Percentiles rank a stretch among this genome's conserved stretches.
phyloP scores from a whole-genome alignment of 2,888 invertebrate genomes.

The Tiliacea citrago region DNA sequence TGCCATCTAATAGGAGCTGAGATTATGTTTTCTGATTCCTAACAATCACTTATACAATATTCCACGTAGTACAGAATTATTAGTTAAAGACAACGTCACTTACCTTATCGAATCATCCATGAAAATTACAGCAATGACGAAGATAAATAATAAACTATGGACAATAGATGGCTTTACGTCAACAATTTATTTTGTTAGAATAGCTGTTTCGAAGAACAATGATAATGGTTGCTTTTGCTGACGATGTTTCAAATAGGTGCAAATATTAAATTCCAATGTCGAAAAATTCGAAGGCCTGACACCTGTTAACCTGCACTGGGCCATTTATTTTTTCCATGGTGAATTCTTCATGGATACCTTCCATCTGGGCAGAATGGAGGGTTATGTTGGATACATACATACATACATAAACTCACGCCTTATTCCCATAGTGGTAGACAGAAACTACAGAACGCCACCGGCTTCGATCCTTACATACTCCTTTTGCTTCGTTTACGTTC shows the following conservation, averaged over 20 bases:
- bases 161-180: constrained; percentile 9
- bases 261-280: not conserved
- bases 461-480: not conserved
- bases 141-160: not conserved
- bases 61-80: not conserved
- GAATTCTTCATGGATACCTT: not conserved
- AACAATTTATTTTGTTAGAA: constrained; percentile 10
- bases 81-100: not conserved
- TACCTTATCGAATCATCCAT: constrained; percentile 28
- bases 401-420: not conserved
- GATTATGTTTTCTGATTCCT: not conserved
- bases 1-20: not conserved
- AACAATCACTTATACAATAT: not conserved
- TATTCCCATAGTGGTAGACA: not conserved
- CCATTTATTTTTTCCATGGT: not conserved
- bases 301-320: not conserved
- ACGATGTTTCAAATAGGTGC: not conserved
- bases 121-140: constrained; percentile 7
- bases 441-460: no score
- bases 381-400: not conserved
- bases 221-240: no score
- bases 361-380: not conserved
- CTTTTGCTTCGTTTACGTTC: not conserved
- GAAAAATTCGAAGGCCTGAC: not conserved
- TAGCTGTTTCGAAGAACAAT: constrained; percentile 17